Evolutionary conservation across 2,797 vertebrate species (phyloP), one percentile per base, ranked within the genome.

Genomic region (Tamandua tetradactyla): DNA sequence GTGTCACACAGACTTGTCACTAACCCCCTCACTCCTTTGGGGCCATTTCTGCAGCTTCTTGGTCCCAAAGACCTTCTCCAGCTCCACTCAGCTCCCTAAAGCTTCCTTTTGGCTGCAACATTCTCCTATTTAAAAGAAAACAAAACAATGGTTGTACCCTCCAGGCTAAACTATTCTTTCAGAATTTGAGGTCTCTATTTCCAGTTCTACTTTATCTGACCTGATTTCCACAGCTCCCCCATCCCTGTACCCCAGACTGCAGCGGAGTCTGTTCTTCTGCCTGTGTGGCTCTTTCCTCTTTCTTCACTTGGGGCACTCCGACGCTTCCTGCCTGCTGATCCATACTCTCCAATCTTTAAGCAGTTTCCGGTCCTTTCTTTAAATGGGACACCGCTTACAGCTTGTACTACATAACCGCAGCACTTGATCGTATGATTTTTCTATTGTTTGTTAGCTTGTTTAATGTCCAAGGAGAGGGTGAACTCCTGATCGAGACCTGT

Each of bases 201-300:
- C 59, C 23, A 35, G 55, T 32, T 87, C 20, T 4, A 10, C 37
- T 62, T 72, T 25, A 37, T 35, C 37, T 15, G 32, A 1, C n/a
- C 1, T 2, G 32, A 22, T 32, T 35, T 44, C 49, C 32, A n/a
- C 1, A 18, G 2, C 9, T 52, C 4, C 8, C 23, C 59, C 30
- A 18, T 35, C 10, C 25, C n/a, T 22, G 11, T 18, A 22, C 32
- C 32, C 8, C 23, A 23, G 15, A 15, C 13, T 6, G 10, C 9
- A 7, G 2, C 75, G 25, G 55, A 30, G 18, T 82, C 49, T 12
- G 9, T 62, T 59, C 64, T 40, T 42, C 23, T 44, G 14, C 27
- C 10, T 5, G 1, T 25, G 18, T 62, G 30, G 23, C 7, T 27
- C 11, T 37, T 4, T n/a, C 40, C 5, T 13, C 1, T 5, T 22